phyloP scores from a whole-genome alignment of 2,113 vertebrate genomes.

The Morone saxatilis region DNA sequence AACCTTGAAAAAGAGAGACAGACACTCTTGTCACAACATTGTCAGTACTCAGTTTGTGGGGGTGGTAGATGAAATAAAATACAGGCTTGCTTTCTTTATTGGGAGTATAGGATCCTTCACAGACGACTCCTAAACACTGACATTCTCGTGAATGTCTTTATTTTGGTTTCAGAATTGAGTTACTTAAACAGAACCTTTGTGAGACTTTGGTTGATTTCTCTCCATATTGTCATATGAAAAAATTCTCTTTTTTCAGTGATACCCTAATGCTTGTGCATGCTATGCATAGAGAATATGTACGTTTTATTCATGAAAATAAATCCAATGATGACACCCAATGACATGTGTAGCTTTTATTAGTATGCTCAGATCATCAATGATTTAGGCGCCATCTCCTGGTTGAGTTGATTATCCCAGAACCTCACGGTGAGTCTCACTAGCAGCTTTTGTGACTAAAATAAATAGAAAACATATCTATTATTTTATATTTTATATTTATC shows the following conservation, averaged over 20 bases:
- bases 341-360: neutral
- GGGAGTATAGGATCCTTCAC: neutral
- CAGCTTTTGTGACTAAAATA: neutral
- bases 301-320: neutral
- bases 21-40: constrained; percentile 36
- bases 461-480: constrained; percentile 8
- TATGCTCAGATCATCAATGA: neutral
- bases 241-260: neutral
- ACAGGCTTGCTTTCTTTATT: constrained; percentile 19
- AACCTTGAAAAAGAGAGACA: constrained; percentile 62
- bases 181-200: neutral
- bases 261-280: neutral
- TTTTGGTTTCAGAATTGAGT: constrained; percentile 20
- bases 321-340: neutral
- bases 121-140: neutral
- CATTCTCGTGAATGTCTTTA: neutral
- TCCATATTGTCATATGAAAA: neutral
- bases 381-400: constrained; percentile 77
- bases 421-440: neutral
- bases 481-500: constrained; percentile 6
- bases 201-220: neutral
- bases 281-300: neutral
- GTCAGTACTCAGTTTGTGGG: constrained; percentile 40
- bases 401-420: neutral
- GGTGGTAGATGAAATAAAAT: constrained; percentile 39